phyloP scores from a whole-genome alignment of 2,888 invertebrate genomes.

The Epinotia nisella region DNA sequence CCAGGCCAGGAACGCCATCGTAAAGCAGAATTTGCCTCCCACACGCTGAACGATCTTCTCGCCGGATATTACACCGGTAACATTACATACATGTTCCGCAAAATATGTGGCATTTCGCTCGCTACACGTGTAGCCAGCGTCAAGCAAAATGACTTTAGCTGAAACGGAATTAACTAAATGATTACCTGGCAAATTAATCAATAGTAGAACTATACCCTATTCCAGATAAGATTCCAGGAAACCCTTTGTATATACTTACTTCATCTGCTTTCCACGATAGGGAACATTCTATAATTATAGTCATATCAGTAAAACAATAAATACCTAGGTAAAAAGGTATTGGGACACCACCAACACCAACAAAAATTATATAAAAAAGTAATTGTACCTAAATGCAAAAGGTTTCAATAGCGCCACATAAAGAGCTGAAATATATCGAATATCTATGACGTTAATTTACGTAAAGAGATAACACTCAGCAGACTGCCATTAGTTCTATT shows the following conservation, averaged over 20 bases:
- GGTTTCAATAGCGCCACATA: background rate
- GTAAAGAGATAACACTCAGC: slow-evolving; percentile 23
- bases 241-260: too few relatives aligned
- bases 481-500: slow-evolving; percentile 37
- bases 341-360: background rate
- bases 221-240: too few relatives aligned
- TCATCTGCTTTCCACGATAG: background rate
- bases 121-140: background rate
- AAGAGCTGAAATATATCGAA: background rate
- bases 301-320: background rate
- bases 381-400: too few relatives aligned
- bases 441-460: background rate
- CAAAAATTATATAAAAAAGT: too few relatives aligned
- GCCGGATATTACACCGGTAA: slow-evolving; percentile 52
- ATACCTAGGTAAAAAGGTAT: background rate
- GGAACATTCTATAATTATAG: too few relatives aligned
- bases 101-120: slow-evolving; percentile 34
- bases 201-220: background rate
- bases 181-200: slow-evolving; percentile 14
- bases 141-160: background rate
- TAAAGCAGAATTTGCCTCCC: slow-evolving; percentile 31
- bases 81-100: slow-evolving; percentile 49
- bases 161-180: background rate
- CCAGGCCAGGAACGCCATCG: background rate
- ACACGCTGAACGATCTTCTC: slow-evolving; percentile 33